Conservation (phyloP, 2,888 invertebrate species). For the Allacma fusca region DNA sequence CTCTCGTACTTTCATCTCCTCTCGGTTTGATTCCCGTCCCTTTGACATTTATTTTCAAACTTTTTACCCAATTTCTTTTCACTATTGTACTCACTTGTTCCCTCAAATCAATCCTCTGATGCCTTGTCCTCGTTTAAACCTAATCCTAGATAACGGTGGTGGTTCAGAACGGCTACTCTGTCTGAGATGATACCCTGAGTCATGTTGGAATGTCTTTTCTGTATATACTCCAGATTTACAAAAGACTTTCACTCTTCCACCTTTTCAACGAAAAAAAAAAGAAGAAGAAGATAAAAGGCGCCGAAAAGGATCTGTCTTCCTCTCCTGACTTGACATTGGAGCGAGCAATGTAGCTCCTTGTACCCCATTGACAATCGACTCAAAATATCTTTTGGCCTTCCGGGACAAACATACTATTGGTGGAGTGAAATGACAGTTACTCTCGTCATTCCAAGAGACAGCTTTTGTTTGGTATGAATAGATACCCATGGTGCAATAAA, state of each 20-base stretch:
- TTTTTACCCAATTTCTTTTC: conserved; percentile 38
- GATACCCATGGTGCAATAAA: neutral
- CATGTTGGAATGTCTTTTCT: too few relatives aligned
- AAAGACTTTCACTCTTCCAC: too few relatives aligned
- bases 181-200: too few relatives aligned
- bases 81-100: neutral
- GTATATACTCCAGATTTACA: too few relatives aligned
- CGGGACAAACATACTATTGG: too few relatives aligned
- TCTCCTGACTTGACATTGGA: too few relatives aligned
- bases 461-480: conserved; percentile 17
- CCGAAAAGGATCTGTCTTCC: too few relatives aligned
- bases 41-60: conserved; percentile 35
- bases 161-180: too few relatives aligned
- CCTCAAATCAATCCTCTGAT: conserved; percentile 14
- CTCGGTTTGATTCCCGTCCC: conserved; percentile 10
- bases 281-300: too few relatives aligned
- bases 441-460: neutral
- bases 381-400: neutral
- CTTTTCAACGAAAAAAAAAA: too few relatives aligned
- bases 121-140: too few relatives aligned
- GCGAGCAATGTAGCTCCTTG: neutral
- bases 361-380: conserved; percentile 6
- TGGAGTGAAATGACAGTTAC: neutral
- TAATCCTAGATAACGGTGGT: too few relatives aligned
- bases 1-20: neutral